Conservation (phyloP, 2,113 vertebrate genomes). For the Rattus norvegicus region DNA sequence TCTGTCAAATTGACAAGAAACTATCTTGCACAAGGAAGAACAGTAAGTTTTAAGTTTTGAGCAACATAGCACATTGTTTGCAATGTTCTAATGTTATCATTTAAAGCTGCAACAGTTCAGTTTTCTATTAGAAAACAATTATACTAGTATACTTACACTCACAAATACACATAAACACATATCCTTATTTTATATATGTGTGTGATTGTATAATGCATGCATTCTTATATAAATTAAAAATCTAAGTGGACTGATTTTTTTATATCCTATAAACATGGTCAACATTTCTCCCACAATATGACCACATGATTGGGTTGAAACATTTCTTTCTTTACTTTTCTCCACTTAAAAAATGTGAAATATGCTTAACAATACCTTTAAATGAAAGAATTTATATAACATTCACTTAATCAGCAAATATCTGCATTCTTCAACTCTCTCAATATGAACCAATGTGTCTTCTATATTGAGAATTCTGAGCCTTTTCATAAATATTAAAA, state of each 20-base stretch:
- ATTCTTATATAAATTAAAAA: constrained; percentile 53
- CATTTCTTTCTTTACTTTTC: constrained; percentile 3
- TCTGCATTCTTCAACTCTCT: constrained; percentile 47
- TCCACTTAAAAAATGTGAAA: constrained; percentile 49
- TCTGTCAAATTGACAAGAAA: background rate
- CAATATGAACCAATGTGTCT: constrained; percentile 15
- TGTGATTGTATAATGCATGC: background rate
- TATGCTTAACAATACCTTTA: constrained; percentile 42
- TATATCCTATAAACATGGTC: constrained; percentile 14
- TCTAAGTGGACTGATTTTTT: background rate
- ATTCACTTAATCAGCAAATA: constrained; percentile 51
- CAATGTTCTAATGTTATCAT: background rate
- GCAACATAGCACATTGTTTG: background rate
- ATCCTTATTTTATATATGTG: constrained; percentile 11
- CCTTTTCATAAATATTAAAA: constrained; percentile 62
- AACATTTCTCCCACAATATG: background rate
- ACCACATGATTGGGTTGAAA: constrained; percentile 8
- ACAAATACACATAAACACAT: background rate
- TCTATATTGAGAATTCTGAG: constrained; percentile 52
- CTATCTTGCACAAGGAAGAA: background rate
- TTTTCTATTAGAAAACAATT: constrained; percentile 31
- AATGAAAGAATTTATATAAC: constrained; percentile 31
- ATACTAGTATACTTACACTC: background rate
- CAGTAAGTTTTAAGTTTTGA: background rate
- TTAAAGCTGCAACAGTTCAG: background rate